Evolutionary conservation across 2,113 vertebrate genomes (phyloP).

Genomic region (Phyllopteryx taeniolatus): DNA sequence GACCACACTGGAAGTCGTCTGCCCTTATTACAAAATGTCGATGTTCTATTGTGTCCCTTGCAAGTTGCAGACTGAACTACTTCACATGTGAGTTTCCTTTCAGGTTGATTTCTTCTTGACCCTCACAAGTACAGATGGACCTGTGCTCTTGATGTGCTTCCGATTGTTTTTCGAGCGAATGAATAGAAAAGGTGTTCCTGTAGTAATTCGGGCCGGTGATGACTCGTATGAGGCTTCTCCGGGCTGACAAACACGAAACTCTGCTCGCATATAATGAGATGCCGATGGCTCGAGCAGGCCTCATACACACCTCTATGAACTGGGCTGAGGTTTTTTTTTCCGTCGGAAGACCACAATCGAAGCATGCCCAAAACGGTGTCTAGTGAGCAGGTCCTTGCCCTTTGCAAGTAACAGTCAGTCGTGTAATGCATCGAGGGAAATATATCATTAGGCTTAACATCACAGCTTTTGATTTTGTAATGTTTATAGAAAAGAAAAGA

Average conservation of each 20-base stretch:
- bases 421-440: conserved; percentile 10
- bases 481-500: conserved; percentile 33
- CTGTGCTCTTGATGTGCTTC: conserved; percentile 4
- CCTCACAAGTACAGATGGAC: conserved; percentile 6
- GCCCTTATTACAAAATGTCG: conserved; percentile 1
- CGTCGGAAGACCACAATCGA: background rate
- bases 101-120: conserved; percentile 5
- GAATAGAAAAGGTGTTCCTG: conserved; percentile 37
- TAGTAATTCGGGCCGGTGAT: conserved; percentile 32
- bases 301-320: conserved; percentile 14
- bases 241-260: conserved; percentile 39
- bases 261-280: conserved; percentile 45
- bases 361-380: background rate
- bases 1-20: conserved; percentile 22
- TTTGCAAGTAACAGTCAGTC: conserved; percentile 2
- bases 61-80: conserved; percentile 5
- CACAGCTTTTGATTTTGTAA: conserved; percentile 31
- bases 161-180: conserved; percentile 26
- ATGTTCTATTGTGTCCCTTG: conserved; percentile 6
- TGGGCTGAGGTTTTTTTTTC: background rate
- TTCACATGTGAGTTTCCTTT: background rate
- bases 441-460: conserved; percentile 16
- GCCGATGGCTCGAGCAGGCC: conserved; percentile 53
- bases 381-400: background rate
- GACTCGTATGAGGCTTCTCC: conserved; percentile 11